Percentiles rank a stretch among this genome's conserved stretches.
Conservation (phyloP, 2,888 invertebrate species). For the Scaptomyza cyrtandrae region DNA sequence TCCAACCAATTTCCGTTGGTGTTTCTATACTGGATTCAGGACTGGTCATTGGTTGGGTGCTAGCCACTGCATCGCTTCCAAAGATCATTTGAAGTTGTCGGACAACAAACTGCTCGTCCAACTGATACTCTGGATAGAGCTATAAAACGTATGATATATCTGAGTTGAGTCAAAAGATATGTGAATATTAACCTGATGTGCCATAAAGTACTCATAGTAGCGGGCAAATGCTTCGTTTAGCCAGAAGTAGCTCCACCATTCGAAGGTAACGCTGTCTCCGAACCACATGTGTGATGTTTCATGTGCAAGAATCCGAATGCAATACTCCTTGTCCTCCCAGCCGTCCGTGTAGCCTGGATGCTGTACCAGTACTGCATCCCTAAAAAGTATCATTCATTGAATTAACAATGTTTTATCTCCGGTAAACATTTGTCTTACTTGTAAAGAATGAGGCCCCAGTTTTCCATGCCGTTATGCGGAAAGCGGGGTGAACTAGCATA, state of each 20-base stretch:
- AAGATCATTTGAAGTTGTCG: constrained; percentile 89
- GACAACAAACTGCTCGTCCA: constrained; percentile 89
- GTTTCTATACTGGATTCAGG: constrained; percentile 85
- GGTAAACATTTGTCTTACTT: constrained; percentile 82
- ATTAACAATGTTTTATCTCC: background rate
- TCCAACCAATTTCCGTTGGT: constrained; percentile 86
- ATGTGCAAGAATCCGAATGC: constrained; percentile 86
- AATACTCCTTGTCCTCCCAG: constrained; percentile 79
- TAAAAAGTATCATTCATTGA: constrained; percentile 22
- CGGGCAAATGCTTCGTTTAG: constrained; percentile 88
- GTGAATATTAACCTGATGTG: constrained; percentile 78
- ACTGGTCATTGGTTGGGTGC: constrained; percentile 86
- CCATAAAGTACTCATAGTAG: constrained; percentile 88
- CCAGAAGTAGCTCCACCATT: constrained; percentile 87
- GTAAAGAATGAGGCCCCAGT: constrained; percentile 95
- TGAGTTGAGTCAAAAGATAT: background rate
- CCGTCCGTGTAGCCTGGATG: constrained; percentile 76
- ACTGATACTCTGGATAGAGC: constrained; percentile 88
- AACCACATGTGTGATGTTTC: constrained; percentile 88
- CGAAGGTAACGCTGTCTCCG: constrained; percentile 86
- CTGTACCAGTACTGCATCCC: constrained; percentile 67
- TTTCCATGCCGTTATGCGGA: constrained; percentile 93
- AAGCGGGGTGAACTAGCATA: constrained; percentile 92
- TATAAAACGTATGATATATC: constrained; percentile 76
- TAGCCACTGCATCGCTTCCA: constrained; percentile 86